Percentiles rank a stretch among this genome's conserved stretches.
Evolutionary conservation across 1,140 invertebrate genomes (phyloP).

Genomic region (Amyelois transitella): DNA sequence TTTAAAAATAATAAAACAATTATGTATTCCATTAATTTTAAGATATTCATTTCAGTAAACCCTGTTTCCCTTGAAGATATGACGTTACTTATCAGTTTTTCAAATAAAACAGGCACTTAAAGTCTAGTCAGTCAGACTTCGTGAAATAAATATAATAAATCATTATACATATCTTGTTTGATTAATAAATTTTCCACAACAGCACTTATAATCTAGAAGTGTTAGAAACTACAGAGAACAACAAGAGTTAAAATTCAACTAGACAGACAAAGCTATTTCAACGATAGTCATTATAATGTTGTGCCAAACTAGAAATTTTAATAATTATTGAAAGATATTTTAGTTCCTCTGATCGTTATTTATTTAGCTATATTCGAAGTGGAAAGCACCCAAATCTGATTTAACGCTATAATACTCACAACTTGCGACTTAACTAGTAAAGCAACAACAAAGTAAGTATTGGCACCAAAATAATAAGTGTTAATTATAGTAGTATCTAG

Average conservation of each 20-base stretch:
- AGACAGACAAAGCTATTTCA: slow-evolving; percentile 33
- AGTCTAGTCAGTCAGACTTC: neutral
- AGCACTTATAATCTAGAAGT: slow-evolving; percentile 8
- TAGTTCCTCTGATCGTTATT: slow-evolving; percentile 3
- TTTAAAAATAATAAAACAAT: neutral
- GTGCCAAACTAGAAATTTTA: neutral
- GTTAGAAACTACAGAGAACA: slow-evolving; percentile 22
- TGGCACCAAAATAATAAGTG: slow-evolving; percentile 58
- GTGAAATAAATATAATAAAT: neutral
- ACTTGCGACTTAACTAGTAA: slow-evolving; percentile 56
- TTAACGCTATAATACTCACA: slow-evolving; percentile 49
- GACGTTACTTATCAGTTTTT: slow-evolving; percentile 16
- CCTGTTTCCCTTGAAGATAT: slow-evolving; percentile 49
- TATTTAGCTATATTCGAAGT: slow-evolving; percentile 31
- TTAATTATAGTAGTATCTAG: slow-evolving; percentile 6
- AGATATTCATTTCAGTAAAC: slow-evolving; percentile 19
- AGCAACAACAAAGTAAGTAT: slow-evolving; percentile 59
- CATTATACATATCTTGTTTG: neutral
- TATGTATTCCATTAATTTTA: neutral
- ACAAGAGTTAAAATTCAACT: slow-evolving; percentile 26
- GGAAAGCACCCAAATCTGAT: slow-evolving; percentile 62
- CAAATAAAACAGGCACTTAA: slow-evolving; percentile 35
- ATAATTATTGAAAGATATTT: neutral
- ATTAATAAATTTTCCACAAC: slow-evolving; percentile 2
- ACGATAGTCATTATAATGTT: neutral